Conservation (phyloP, 1,140 invertebrate species). For the Gonioctena quinquepunctata region DNA sequence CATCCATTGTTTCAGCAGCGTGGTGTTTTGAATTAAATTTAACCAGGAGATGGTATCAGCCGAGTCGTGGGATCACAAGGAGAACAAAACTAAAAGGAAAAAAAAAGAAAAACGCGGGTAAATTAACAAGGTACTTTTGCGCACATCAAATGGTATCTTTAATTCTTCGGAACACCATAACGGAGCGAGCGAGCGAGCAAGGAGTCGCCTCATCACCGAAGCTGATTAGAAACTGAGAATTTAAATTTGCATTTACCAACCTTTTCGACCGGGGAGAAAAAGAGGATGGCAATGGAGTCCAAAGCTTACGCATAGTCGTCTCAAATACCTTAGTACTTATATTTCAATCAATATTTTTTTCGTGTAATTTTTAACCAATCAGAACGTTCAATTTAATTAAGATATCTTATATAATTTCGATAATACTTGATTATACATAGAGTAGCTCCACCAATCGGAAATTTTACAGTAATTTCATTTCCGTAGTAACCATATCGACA, state of each 20-base stretch:
- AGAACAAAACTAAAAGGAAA: conserved; percentile 26
- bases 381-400: no score
- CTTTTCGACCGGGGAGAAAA: background rate
- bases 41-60: conserved; percentile 30
- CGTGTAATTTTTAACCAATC: no score
- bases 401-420: no score
- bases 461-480: no score
- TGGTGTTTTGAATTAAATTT: conserved; percentile 32
- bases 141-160: conserved; percentile 3
- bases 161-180: conserved; percentile 5
- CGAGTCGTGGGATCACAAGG: conserved; percentile 29
- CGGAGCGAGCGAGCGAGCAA: background rate
- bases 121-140: conserved; percentile 27
- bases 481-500: no score
- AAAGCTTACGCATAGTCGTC: background rate
- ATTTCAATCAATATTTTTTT: background rate
- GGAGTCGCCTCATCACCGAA: conserved; percentile 1
- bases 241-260: conserved; percentile 13
- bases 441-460: no score
- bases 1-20: conserved; percentile 27
- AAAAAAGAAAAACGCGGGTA: conserved; percentile 24
- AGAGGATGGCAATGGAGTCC: background rate
- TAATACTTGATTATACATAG: no score
- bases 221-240: conserved; percentile 12
- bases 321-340: background rate